phyloP scores from a whole-genome alignment of 1,140 invertebrate species.

The Portunus trituberculatus region DNA sequence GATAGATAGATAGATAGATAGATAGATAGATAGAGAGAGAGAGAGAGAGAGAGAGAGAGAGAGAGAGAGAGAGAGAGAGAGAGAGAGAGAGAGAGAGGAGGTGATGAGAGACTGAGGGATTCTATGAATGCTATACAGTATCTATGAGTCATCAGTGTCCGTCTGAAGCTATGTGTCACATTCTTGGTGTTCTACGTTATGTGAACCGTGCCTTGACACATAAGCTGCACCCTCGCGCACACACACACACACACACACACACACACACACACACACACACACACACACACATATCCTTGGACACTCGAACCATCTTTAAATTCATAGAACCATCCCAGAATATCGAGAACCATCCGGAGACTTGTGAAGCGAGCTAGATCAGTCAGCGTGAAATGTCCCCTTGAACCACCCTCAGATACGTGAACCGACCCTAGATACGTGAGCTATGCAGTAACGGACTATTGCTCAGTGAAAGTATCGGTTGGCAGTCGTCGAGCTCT shows the following conservation, averaged over 20 bases:
- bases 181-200: too few species aligned
- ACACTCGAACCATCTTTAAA: too few species aligned
- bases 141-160: not conserved
- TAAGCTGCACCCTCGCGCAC: not conserved
- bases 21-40: not conserved
- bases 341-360: too few species aligned
- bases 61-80: constrained; percentile 41
- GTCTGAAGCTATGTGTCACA: too few species aligned
- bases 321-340: too few species aligned
- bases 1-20: not conserved
- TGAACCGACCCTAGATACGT: too few species aligned
- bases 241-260: constrained; percentile 13
- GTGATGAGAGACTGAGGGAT: not conserved
- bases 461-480: constrained; percentile 11
- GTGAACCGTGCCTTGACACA: not conserved
- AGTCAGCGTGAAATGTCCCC: too few species aligned
- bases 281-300: too few species aligned
- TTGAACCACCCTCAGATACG: too few species aligned
- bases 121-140: not conserved
- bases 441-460: not conserved
- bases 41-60: constrained; percentile 40
- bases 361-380: too few species aligned
- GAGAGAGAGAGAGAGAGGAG: not conserved
- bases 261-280: too few species aligned
- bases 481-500: not conserved